These are phyloP conservation scores for Stenchaetothrips biformis DNA, from an alignment of 2,888 invertebrate genomes.

Conservation along the genomic window DNA sequence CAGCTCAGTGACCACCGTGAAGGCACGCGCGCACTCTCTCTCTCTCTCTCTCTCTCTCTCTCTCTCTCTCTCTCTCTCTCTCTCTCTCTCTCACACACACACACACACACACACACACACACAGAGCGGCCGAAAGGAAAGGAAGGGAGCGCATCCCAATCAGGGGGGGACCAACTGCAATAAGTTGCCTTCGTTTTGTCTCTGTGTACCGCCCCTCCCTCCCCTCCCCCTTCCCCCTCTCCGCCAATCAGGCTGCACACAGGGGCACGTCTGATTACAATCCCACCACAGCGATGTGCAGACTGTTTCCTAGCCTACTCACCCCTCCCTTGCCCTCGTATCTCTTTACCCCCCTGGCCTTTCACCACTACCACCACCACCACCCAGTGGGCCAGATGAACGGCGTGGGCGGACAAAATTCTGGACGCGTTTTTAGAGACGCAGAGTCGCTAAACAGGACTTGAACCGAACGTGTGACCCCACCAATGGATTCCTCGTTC, in stretches of 20 bases:
- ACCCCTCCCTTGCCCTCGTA: not conserved
- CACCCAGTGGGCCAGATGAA: not conserved
- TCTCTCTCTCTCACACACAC: not conserved
- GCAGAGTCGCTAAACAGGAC: too few relatives aligned
- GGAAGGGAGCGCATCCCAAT: too few relatives aligned
- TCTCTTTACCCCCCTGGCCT: not conserved
- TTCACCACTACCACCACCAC: not conserved
- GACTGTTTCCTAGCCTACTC: constrained; percentile 3
- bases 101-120: not conserved
- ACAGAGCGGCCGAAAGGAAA: too few relatives aligned
- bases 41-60: not conserved
- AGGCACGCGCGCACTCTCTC: not conserved
- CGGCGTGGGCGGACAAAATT: too few relatives aligned
- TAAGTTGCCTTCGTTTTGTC: too few relatives aligned
- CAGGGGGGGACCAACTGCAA: too few relatives aligned
- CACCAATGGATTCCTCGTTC: too few relatives aligned
- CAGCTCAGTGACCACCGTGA: too few relatives aligned
- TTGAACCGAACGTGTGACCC: too few relatives aligned
- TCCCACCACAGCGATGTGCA: constrained; percentile 24
- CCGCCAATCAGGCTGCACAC: constrained; percentile 7
- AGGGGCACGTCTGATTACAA: constrained; percentile 21
- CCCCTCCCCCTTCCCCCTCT: not conserved
- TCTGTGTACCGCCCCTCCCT: not conserved
- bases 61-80: not conserved
- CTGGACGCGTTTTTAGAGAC: too few relatives aligned